phyloP scores from a whole-genome alignment of 35 echinoderm and acorn worm genomes.

The Eucidaris tribuloides region DNA sequence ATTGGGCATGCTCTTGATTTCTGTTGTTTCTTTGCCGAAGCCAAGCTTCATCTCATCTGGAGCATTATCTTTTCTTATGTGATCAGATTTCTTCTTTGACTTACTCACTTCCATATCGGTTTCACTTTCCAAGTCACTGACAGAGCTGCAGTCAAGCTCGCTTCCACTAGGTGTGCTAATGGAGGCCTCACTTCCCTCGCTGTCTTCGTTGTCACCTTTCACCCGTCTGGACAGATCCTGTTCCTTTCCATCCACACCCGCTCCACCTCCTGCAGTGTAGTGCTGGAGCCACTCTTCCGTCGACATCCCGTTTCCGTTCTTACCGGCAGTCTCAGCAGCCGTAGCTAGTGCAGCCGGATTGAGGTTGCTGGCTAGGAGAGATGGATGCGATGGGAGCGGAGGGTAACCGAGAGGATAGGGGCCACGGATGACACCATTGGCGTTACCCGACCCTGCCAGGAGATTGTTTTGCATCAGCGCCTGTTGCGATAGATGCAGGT shows the following conservation, averaged over 20 bases:
- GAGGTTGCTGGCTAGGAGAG: conserved; percentile 37
- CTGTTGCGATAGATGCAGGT: conserved; percentile 77
- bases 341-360: conserved; percentile 4
- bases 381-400: conserved; percentile 52
- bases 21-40: background rate
- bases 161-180: conserved; percentile 73
- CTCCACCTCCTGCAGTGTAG: conserved; percentile 23
- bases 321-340: background rate
- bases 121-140: conserved; percentile 76
- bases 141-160: conserved; percentile 72
- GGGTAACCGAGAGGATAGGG: conserved; percentile 85
- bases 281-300: conserved; percentile 80
- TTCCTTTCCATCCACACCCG: background rate
- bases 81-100: background rate
- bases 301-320: conserved; percentile 29
- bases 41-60: background rate
- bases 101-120: conserved; percentile 35
- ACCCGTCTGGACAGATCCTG: background rate
- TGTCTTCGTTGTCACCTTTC: conserved; percentile 56
- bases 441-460: conserved; percentile 54
- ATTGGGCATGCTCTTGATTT: background rate
- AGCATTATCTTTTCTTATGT: conserved; percentile 21
- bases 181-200: conserved; percentile 71
- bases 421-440: conserved; percentile 28
- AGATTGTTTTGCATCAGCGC: conserved; percentile 73